A percentile compares a stretch with the other conserved stretches of the same genome.
Conservation (phyloP, 2,113 vertebrate genomes). For the Coptodon bakossiorum region DNA sequence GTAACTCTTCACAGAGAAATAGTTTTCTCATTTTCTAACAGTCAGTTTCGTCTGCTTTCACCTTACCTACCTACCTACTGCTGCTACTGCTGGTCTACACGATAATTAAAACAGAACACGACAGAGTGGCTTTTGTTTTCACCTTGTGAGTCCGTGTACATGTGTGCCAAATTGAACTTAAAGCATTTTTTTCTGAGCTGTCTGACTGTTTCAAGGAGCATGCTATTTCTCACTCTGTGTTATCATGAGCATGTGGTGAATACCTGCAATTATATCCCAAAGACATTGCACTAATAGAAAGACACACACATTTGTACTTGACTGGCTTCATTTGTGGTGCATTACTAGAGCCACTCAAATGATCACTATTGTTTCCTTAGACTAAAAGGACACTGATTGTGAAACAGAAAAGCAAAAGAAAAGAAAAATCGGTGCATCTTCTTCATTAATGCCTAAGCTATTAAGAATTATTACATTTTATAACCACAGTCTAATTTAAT, state of each 20-base stretch:
- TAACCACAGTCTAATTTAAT: not conserved
- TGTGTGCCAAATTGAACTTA: not conserved
- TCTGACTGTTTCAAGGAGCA: slow-evolving; percentile 14
- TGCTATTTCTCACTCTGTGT: slow-evolving; percentile 15
- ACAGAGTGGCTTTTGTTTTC: not conserved
- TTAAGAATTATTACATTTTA: not conserved
- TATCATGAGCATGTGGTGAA: slow-evolving; percentile 7
- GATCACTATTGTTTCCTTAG: not conserved
- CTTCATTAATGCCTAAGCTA: not conserved
- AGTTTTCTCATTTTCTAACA: slow-evolving; percentile 14
- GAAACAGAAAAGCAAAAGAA: not conserved
- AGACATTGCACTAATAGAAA: slow-evolving; percentile 2
- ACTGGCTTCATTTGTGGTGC: slow-evolving; percentile 19
- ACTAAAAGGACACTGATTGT: not conserved
- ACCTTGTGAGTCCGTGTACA: not conserved
- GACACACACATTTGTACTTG: slow-evolving; percentile 8
- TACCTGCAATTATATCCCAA: slow-evolving; percentile 8
- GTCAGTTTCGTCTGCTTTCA: not conserved
- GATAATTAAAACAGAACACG: slow-evolving; percentile 6
- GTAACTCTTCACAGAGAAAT: not conserved
- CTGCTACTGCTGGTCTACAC: not conserved
- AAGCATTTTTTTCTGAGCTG: not conserved
- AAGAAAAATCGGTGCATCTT: not conserved
- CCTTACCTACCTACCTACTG: not conserved
- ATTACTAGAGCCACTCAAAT: slow-evolving; percentile 2